A percentile compares a stretch with the other conserved stretches of the same genome.
These are phyloP conservation scores for Sphyrna mokarran DNA, from an alignment of 2,113 vertebrate species.

Conservation along the genomic window DNA sequence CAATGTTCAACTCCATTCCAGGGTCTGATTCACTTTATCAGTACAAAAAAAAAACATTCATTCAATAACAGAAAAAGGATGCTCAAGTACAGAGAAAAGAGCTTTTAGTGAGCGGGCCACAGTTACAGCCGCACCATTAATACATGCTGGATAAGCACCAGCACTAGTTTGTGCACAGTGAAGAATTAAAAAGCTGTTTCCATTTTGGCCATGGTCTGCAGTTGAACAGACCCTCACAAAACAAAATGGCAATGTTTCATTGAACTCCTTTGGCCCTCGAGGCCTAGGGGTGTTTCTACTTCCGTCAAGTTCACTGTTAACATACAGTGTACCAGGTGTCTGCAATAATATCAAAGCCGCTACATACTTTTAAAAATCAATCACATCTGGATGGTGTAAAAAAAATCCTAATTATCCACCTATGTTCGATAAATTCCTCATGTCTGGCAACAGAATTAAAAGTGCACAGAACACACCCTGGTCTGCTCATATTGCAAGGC, in stretches of 20 bases:
- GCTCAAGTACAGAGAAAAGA: neutral
- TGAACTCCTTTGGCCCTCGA: neutral
- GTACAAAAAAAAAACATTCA: constrained; percentile 17
- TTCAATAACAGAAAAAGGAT: constrained; percentile 30
- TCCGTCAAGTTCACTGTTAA: neutral
- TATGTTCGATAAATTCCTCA: neutral
- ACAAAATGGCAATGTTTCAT: neutral
- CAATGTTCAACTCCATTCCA: constrained; percentile 10
- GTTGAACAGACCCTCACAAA: neutral
- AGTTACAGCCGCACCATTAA: constrained; percentile 10
- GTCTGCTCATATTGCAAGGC: neutral
- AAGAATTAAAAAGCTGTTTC: constrained; percentile 22
- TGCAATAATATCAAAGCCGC: neutral
- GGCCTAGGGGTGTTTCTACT: neutral
- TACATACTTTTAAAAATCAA: constrained; percentile 5
- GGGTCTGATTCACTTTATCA: neutral
- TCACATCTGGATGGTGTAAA: neutral
- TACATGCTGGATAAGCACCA: constrained; percentile 23
- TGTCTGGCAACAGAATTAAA: neutral
- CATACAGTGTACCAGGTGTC: constrained; percentile 11
- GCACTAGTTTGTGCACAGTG: constrained; percentile 17
- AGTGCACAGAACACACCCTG: neutral
- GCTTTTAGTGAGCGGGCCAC: constrained; percentile 23
- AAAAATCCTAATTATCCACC: neutral
- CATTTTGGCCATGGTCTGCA: neutral